phyloP scores from a whole-genome alignment of 2,797 vertebrate genomes.

The Acipenser transmontanus region DNA sequence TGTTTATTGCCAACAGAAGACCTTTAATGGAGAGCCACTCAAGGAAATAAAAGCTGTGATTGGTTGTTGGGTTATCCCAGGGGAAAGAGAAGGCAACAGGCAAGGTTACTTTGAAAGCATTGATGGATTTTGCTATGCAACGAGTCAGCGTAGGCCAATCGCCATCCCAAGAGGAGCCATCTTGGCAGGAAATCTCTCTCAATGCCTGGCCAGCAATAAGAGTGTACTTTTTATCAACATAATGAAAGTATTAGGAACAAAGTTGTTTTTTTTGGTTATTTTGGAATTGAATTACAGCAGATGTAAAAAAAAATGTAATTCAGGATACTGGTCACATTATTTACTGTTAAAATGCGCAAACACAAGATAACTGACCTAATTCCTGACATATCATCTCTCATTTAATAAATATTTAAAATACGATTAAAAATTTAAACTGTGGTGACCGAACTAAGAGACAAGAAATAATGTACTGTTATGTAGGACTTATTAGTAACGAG shows the following conservation, averaged over 20 bases:
- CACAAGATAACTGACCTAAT: no score
- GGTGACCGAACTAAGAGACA: no score
- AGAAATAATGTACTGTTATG: no score
- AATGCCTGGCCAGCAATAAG: slow-evolving; percentile 51
- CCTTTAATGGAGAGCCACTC: slow-evolving; percentile 60
- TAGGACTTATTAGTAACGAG: no score
- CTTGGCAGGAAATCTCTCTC: slow-evolving; percentile 54
- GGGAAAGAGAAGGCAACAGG: slow-evolving; percentile 51
- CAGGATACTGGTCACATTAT: no score
- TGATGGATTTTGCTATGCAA: slow-evolving; percentile 65
- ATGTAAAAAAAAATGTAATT: background rate
- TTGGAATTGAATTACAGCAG: background rate
- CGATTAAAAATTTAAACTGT: no score
- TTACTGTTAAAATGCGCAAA: no score
- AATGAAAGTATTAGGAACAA: slow-evolving; percentile 8
- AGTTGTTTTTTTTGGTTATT: background rate
- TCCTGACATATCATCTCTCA: no score
- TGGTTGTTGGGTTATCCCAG: slow-evolving; percentile 70
- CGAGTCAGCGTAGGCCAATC: slow-evolving; percentile 56
- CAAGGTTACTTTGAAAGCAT: slow-evolving; percentile 58
- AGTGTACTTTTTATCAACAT: slow-evolving; percentile 56
- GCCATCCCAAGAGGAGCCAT: slow-evolving; percentile 56
- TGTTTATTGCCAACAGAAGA: slow-evolving; percentile 58
- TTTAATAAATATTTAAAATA: no score
- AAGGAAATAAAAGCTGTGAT: slow-evolving; percentile 66